Conservation (phyloP, 2,797 vertebrate genomes). For the Liparis tanakae region DNA sequence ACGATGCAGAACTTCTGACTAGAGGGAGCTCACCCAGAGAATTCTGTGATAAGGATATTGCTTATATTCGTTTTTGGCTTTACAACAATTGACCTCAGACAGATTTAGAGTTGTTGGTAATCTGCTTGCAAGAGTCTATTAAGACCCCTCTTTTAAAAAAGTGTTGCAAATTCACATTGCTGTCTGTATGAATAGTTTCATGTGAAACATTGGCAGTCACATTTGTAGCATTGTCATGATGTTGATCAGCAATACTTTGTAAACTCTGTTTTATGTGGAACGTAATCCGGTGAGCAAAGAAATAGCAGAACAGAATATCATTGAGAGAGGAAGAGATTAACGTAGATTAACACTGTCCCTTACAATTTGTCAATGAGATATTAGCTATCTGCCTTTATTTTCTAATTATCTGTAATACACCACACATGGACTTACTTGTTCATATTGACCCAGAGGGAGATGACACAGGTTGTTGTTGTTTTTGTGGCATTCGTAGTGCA, state of each 20-base stretch:
- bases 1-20: not conserved
- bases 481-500: not conserved
- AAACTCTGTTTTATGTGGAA: not conserved
- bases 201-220: no score
- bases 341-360: not conserved
- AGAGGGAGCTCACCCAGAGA: not conserved
- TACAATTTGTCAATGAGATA: not conserved
- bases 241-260: no score
- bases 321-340: not conserved
- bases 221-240: no score
- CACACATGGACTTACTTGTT: slow-evolving; percentile 57
- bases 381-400: slow-evolving; percentile 14
- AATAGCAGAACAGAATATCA: not conserved
- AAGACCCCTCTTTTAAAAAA: no score
- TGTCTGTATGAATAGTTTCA: no score
- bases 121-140: no score
- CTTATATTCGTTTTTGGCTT: no score
- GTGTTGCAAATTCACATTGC: no score
- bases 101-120: no score
- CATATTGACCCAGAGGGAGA: slow-evolving; percentile 27
- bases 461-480: not conserved
- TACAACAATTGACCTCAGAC: no score
- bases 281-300: not conserved
- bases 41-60: not conserved
- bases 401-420: slow-evolving; percentile 61